phyloP scores from a whole-genome alignment of 2,797 vertebrate genomes.

The Clarias pachynema region DNA sequence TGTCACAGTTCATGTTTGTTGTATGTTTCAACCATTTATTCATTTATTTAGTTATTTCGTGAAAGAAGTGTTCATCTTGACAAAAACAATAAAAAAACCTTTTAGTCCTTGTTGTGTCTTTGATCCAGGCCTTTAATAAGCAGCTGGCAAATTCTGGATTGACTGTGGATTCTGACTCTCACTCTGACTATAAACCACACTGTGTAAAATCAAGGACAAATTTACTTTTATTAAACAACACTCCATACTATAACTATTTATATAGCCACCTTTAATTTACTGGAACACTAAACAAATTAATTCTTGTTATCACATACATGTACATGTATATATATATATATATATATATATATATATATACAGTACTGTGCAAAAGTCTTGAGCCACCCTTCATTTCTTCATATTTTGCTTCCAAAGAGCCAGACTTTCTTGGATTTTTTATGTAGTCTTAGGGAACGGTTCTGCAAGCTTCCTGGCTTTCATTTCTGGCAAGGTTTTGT shows the following conservation, averaged over 20 bases:
- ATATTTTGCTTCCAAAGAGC: no score
- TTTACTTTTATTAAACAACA: not conserved
- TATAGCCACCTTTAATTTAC: not conserved
- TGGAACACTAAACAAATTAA: not conserved
- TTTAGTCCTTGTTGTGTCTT: not conserved
- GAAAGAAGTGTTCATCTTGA: not conserved
- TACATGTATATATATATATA: not conserved
- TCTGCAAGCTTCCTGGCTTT: no score
- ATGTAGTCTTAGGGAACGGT: no score
- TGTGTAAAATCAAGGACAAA: no score
- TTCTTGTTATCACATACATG: not conserved
- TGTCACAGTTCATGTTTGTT: not conserved
- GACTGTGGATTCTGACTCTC: not conserved
- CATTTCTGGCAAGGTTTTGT: no score
- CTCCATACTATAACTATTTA: not conserved
- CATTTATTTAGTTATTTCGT: not conserved
- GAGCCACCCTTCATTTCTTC: no score
- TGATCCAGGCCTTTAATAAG: not conserved
- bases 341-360: no score
- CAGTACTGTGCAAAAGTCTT: no score
- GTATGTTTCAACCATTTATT: not conserved
- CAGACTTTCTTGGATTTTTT: no score
- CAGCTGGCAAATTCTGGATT: not conserved
- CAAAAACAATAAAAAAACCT: not conserved
- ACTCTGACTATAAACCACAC: not conserved